phyloP scores from a whole-genome alignment of 2,888 invertebrate genomes.

The Ornithoptera priamus region DNA sequence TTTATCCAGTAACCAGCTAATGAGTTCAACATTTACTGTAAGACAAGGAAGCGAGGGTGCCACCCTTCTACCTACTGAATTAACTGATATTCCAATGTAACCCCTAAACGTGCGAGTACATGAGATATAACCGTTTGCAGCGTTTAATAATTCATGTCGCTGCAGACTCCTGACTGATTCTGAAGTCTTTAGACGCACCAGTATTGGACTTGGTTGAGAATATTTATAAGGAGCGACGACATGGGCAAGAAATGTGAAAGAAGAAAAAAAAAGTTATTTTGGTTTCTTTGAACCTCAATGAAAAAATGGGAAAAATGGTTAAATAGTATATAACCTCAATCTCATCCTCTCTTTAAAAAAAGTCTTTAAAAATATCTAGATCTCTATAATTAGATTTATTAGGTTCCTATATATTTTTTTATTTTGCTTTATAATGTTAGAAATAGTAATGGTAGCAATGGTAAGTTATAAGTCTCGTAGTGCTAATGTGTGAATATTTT shows the following conservation, averaged over 20 bases:
- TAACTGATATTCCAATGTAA: conserved; percentile 1
- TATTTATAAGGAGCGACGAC: neutral
- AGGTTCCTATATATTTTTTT: too few relatives aligned
- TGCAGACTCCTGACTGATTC: neutral
- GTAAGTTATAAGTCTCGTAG: too few relatives aligned
- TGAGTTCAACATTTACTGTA: conserved; percentile 22
- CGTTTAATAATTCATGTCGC: neutral
- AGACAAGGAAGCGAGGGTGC: conserved; percentile 7
- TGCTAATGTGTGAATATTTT: too few relatives aligned
- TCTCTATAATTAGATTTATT: too few relatives aligned
- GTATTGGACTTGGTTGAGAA: neutral
- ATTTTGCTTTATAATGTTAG: too few relatives aligned
- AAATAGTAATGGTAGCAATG: too few relatives aligned
- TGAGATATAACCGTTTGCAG: neutral
- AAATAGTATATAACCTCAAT: too few relatives aligned
- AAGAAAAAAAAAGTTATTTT: too few relatives aligned
- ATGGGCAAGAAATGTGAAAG: neutral
- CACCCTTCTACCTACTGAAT: conserved; percentile 8
- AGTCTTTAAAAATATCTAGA: too few relatives aligned
- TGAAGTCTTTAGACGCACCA: neutral
- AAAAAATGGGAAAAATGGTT: too few relatives aligned
- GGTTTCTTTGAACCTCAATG: too few relatives aligned
- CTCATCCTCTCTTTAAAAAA: too few relatives aligned
- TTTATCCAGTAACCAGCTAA: conserved; percentile 22
- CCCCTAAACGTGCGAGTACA: neutral